phyloP scores from a whole-genome alignment of 2,113 vertebrate species.

The Thamnaconus septentrionalis region DNA sequence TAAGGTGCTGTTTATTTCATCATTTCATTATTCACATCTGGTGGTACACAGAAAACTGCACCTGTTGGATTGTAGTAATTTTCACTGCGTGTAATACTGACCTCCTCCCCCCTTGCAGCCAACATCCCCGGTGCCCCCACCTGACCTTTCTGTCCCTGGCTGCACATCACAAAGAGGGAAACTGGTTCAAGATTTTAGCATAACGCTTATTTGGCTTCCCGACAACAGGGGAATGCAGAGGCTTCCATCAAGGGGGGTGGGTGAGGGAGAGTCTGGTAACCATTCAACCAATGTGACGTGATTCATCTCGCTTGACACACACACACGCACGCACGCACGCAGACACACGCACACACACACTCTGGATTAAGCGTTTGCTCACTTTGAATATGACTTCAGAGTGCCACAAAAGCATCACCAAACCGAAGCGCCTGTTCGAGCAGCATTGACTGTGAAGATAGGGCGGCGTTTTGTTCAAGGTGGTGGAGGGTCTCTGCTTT shows the following conservation, averaged over 20 bases:
- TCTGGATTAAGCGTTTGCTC: conserved; percentile 51
- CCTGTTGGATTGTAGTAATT: conserved; percentile 43
- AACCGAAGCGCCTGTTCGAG: conserved; percentile 2
- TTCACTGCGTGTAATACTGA: conserved; percentile 63
- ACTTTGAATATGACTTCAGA: conserved; percentile 24
- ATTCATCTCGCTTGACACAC: conserved; percentile 33
- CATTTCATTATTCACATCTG: conserved; percentile 67
- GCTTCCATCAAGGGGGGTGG: conserved; percentile 25
- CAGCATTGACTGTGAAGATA: background rate
- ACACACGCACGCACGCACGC: background rate
- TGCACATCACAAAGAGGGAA: background rate
- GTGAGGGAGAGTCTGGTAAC: conserved; percentile 4
- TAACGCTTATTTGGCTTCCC: background rate
- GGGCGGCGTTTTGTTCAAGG: too few relatives aligned
- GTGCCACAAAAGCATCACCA: background rate
- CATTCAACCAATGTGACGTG: conserved; percentile 40
- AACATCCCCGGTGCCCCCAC: background rate
- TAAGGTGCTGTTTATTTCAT: conserved; percentile 77
- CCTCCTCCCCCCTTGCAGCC: conserved; percentile 46
- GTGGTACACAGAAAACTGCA: conserved; percentile 46
- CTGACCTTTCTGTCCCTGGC: conserved; percentile 16
- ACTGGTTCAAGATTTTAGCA: conserved; percentile 11
- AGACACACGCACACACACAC: too few relatives aligned
- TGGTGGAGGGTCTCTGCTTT: background rate
- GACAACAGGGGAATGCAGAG: background rate